phyloP scores from a whole-genome alignment of 2,113 vertebrate species.

The Neogale vison region DNA sequence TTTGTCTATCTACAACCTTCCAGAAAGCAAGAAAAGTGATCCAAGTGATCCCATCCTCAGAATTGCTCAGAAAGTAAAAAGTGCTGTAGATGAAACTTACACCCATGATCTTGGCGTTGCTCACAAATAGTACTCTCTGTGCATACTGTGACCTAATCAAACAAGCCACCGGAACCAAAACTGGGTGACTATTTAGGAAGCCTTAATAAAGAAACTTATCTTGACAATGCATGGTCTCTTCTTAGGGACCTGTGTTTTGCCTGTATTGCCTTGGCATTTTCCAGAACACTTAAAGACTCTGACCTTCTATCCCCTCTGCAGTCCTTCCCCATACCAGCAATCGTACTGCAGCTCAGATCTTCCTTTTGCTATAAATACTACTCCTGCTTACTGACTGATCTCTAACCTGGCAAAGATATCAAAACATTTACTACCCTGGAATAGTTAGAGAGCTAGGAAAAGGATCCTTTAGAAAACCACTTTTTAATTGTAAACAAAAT shows the following conservation, averaged over 20 bases:
- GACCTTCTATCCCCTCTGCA: background rate
- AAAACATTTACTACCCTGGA: conserved; percentile 6
- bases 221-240: background rate
- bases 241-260: background rate
- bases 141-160: background rate
- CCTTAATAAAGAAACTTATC: background rate
- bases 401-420: background rate
- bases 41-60: background rate
- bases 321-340: background rate
- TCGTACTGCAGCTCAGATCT: background rate
- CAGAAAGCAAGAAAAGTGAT: background rate
- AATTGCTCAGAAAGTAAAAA: background rate
- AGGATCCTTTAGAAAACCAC: background rate
- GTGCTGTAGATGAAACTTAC: background rate
- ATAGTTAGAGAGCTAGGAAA: background rate
- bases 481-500: background rate
- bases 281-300: background rate
- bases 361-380: background rate
- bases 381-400: background rate
- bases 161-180: background rate
- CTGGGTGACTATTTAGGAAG: background rate
- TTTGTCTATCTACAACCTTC: background rate
- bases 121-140: background rate
- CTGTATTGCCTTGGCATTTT: background rate
- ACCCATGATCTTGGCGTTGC: background rate